Evolutionary conservation across 2,888 invertebrate species (phyloP).

Genomic region (Embidobia sp.): DNA sequence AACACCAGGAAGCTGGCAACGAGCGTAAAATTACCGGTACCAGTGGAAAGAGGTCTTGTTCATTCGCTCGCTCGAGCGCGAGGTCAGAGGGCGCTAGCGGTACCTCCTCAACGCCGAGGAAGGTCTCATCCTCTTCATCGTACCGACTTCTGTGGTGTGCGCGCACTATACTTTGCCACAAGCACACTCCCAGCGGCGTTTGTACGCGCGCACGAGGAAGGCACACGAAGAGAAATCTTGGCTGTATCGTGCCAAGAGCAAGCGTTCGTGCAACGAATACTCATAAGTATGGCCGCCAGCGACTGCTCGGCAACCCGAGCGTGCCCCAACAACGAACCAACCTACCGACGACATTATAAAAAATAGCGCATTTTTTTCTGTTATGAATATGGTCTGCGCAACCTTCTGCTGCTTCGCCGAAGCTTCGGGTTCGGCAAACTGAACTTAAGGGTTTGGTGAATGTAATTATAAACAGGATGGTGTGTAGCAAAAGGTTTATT

Average conservation of each 20-base stretch:
- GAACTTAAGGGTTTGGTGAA: too few relatives aligned
- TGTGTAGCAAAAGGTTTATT: too few relatives aligned
- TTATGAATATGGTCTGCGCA: too few relatives aligned
- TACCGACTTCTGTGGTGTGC: conserved; percentile 63
- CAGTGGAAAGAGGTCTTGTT: conserved; percentile 75
- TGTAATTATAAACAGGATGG: too few relatives aligned
- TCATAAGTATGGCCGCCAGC: conserved; percentile 61
- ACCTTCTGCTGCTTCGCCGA: too few relatives aligned
- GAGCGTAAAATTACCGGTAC: conserved; percentile 77
- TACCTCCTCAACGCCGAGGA: conserved; percentile 74
- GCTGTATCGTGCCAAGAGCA: conserved; percentile 58
- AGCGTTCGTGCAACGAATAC: conserved; percentile 67
- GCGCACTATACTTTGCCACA: conserved; percentile 58
- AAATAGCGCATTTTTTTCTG: conserved; percentile 18
- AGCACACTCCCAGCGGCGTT: conserved; percentile 56
- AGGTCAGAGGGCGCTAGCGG: conserved; percentile 81
- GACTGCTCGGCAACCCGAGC: conserved; percentile 45
- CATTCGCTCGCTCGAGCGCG: conserved; percentile 71
- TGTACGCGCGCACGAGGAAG: conserved; percentile 45
- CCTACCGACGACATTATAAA: conserved; percentile 66
- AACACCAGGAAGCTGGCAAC: conserved; percentile 75
- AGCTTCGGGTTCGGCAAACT: too few relatives aligned
- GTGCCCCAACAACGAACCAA: conserved; percentile 30
- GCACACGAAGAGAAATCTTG: conserved; percentile 58
- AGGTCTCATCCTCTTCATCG: conserved; percentile 63